Evolutionary conservation across 2,797 vertebrate species (phyloP).

Genomic region (Syngnathus acus): DNA sequence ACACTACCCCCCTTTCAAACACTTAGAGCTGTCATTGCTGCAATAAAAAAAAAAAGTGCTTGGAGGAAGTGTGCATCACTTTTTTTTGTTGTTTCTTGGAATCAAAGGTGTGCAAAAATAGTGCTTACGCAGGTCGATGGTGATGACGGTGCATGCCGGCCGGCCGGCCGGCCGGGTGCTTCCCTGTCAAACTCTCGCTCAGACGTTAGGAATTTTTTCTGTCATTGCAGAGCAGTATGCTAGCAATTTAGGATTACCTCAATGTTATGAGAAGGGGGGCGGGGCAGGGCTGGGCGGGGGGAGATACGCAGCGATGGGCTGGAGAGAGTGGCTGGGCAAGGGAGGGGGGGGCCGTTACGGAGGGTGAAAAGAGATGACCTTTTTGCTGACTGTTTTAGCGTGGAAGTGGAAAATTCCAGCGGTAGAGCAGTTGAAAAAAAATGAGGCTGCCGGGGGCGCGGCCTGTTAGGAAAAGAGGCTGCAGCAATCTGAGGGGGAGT

Average conservation of each 20-base stretch:
- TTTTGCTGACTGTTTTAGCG: conserved; percentile 49
- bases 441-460: conserved; percentile 41
- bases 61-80: conserved; percentile 22
- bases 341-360: background rate
- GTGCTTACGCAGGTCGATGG: background rate
- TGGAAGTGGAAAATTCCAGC: conserved; percentile 74
- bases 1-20: conserved; percentile 7
- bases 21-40: conserved; percentile 45
- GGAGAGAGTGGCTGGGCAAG: background rate
- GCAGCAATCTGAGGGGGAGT: conserved; percentile 10
- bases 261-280: conserved; percentile 60
- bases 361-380: conserved; percentile 44
- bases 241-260: conserved; percentile 71
- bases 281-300: conserved; percentile 26
- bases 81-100: conserved; percentile 17
- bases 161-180: conserved; percentile 21
- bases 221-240: conserved; percentile 63
- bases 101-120: conserved; percentile 3
- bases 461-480: conserved; percentile 57
- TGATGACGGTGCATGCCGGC: conserved; percentile 55
- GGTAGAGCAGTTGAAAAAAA: conserved; percentile 46
- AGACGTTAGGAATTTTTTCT: conserved; percentile 66
- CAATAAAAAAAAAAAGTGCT: conserved; percentile 25
- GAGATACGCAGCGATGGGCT: background rate
- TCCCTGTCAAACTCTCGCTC: conserved; percentile 56